Percentiles rank a stretch among this genome's conserved stretches.
phyloP scores from a whole-genome alignment of 1,140 invertebrate species.

The Proales similis region DNA sequence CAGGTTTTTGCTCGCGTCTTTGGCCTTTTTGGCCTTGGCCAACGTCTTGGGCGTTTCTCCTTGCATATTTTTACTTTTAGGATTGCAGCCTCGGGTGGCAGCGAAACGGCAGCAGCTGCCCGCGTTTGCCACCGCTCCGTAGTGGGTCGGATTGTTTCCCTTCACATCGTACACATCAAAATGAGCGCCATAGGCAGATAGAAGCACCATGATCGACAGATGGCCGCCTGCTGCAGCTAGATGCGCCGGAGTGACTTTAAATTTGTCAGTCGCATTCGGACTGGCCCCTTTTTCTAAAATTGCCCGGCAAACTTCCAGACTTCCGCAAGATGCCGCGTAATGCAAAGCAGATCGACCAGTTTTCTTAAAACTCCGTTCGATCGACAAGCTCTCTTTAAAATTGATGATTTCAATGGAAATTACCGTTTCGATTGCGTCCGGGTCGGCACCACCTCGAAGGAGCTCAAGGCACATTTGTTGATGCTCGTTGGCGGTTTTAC shows the following conservation, averaged over 20 bases:
- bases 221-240: slow-evolving; percentile 49
- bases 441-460: slow-evolving; percentile 49
- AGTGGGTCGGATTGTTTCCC: slow-evolving; percentile 48
- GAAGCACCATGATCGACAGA: slow-evolving; percentile 40
- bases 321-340: slow-evolving; percentile 48
- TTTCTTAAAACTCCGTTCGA: slow-evolving; percentile 35
- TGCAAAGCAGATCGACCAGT: slow-evolving; percentile 46
- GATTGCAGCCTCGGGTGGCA: slow-evolving; percentile 53
- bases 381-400: not conserved
- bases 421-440: slow-evolving; percentile 47
- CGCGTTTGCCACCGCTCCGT: slow-evolving; percentile 46
- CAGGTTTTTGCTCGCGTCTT: slow-evolving; percentile 50
- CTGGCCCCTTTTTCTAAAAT: slow-evolving; percentile 46
- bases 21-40: slow-evolving; percentile 51
- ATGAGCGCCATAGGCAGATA: slow-evolving; percentile 50
- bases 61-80: slow-evolving; percentile 52
- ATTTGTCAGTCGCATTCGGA: slow-evolving; percentile 46
- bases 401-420: not conserved
- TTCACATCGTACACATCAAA: slow-evolving; percentile 49
- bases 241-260: slow-evolving; percentile 47
- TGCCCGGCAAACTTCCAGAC: slow-evolving; percentile 45
- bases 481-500: slow-evolving; percentile 49
- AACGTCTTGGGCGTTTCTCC: slow-evolving; percentile 46
- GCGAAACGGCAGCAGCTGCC: slow-evolving; percentile 49
- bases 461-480: slow-evolving; percentile 48